Evolutionary conservation across 2,797 vertebrate species (phyloP).

Genomic region (Typhlichthys subterraneus): DNA sequence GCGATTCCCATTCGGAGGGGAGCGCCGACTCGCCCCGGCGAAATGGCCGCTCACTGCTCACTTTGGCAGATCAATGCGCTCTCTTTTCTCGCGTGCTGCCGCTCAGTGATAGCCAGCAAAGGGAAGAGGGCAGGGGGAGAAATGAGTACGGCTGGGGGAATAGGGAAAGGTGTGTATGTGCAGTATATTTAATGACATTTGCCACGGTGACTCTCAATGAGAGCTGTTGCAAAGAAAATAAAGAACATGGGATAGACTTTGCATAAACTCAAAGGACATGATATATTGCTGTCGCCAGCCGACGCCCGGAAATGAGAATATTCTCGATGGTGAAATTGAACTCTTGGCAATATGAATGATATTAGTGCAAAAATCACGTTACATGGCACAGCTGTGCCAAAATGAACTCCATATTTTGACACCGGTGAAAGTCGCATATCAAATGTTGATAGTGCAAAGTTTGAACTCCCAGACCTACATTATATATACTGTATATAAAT

Average conservation of each 20-base stretch:
- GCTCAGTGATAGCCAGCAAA: conserved; percentile 81
- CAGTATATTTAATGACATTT: conserved; percentile 84
- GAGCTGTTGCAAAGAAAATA: conserved; percentile 77
- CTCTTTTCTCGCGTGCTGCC: conserved; percentile 54
- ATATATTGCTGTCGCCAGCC: conserved; percentile 62
- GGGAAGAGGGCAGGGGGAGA: conserved; percentile 24
- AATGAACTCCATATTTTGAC: conserved; percentile 55
- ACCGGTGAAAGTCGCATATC: conserved; percentile 38
- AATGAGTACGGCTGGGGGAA: conserved; percentile 21
- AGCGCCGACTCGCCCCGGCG: conserved; percentile 45
- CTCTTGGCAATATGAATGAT: conserved; percentile 67
- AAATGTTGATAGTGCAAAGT: conserved; percentile 13
- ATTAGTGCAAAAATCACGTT: conserved; percentile 68
- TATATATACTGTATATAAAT: conserved; percentile 2
- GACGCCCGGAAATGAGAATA: conserved; percentile 73
- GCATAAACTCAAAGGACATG: conserved; percentile 74
- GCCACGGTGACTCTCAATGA: conserved; percentile 75
- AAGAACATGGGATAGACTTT: conserved; percentile 67
- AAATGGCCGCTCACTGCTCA: conserved; percentile 75
- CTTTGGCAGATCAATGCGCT: conserved; percentile 73
- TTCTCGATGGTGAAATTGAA: conserved; percentile 61
- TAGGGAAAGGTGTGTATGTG: conserved; percentile 20
- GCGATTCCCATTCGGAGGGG: conserved; percentile 73
- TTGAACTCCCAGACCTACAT: not conserved
- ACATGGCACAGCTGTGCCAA: conserved; percentile 55